Base-by-base conservation (phyloP, 2,888 invertebrate species). In the Catocala sponsa region DNA sequence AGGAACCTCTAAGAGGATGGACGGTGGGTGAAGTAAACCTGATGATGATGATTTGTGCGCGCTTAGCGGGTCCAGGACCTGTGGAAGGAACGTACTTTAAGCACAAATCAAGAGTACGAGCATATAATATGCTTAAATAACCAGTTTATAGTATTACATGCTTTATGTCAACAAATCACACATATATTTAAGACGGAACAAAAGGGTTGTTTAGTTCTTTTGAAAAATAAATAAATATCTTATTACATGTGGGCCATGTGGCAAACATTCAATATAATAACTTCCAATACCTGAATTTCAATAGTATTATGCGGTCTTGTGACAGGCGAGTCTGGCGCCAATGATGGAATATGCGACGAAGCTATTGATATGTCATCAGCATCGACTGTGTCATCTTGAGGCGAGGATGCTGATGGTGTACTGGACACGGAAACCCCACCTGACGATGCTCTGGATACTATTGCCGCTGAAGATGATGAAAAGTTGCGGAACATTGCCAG, bases 401-500 rank as follows among this genome's bases (percentile, higher is more conserved):
- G 97, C 74, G 96, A 97, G 4, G 97, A 96, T 11, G 96, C 96
- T 25, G 97, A 97, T 11, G 97, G 97, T 25, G 96, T 96, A 53
- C 96, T 96, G 6, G 96, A 96, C 15, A 96, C 95, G 6, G 97
- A 96, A 0, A 96, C 91, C 58, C 95, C 95, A 51, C 96, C 93
- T 4, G 96, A 96, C 33, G 96, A 95, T 4, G 95, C 95, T 61
- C 95, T 86, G 63, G 96, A 96, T 12, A 93, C 93, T 61, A 95
- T 95, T 47, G 95, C 95, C 4, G 95, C 95, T 61, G 95, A 95
- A 54, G 96, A 95, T 15, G 96, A 96, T 13, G 97, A 96, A 83
- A 97, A 97, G 82, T 96, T 97, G 59, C 96, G 94, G 84, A 97
- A 97, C 96, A 97, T 97, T 9, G 97, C 97, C 66, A 97, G 88